A percentile compares a stretch with the other conserved stretches of the same genome.
Evolutionary conservation across 2,113 vertebrate species (phyloP).

Genomic region (Plotosus lineatus): DNA sequence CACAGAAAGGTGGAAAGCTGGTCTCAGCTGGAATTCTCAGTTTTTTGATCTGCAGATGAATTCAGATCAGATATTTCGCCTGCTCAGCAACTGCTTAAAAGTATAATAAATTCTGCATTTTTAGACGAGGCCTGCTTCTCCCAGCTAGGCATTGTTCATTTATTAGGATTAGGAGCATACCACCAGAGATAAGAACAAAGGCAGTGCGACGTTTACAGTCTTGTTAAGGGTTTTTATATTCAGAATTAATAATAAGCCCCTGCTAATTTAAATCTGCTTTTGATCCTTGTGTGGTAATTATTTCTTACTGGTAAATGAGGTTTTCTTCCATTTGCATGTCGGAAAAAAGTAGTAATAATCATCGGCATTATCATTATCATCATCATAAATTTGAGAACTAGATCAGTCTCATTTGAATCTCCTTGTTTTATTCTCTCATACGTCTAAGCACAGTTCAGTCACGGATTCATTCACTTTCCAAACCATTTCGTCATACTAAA

Average conservation of each 20-base stretch:
- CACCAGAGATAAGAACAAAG: conserved; percentile 72
- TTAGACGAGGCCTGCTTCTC: conserved; percentile 69
- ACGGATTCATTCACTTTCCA: too few relatives aligned
- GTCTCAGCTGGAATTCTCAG: conserved; percentile 61
- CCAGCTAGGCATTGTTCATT: conserved; percentile 70
- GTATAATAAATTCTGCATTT: conserved; percentile 77
- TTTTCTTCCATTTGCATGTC: conserved; percentile 62
- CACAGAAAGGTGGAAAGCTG: conserved; percentile 51
- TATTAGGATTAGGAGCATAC: conserved; percentile 77
- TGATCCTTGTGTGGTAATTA: conserved; percentile 70
- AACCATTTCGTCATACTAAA: too few relatives aligned
- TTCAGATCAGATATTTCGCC: conserved; percentile 70
- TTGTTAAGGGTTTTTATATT: conserved; percentile 70
- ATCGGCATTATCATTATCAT: conserved; percentile 34
- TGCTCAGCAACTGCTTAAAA: conserved; percentile 68
- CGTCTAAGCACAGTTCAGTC: not conserved
- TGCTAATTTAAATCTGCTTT: conserved; percentile 73
- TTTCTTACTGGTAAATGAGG: conserved; percentile 63
- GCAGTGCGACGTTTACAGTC: conserved; percentile 67
- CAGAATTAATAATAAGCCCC: conserved; percentile 72
- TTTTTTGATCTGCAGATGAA: conserved; percentile 67
- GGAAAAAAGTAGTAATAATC: conserved; percentile 52
- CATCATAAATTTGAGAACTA: not conserved
- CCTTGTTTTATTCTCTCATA: not conserved
- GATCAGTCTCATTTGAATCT: not conserved